Evolutionary conservation across 2,797 vertebrate species (phyloP), one percentile per base, ranked within the genome.

Genomic region (Alcedo quadribrachys): DNA sequence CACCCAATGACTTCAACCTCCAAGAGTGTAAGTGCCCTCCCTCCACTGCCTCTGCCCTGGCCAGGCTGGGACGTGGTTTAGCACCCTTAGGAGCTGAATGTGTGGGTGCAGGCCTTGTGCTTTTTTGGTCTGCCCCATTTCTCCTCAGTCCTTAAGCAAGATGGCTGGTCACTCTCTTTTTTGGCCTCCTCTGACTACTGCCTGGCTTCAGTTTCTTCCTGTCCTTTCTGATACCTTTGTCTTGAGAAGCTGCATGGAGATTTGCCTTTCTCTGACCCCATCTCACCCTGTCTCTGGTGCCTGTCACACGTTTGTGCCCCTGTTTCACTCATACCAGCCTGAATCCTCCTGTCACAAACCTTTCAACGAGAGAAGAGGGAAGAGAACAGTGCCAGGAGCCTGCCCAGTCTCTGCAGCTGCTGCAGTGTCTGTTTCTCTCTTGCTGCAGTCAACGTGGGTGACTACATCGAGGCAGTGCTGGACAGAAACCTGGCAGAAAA

Each of bases 401-500:
- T 76, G 22, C 22, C 55, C 70, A 70, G 15, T 30, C 33, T 35
- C 50, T 71, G 0, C 46, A 51, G 68, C 51, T 93, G 76, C 45
- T 77, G 58, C 71, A 84, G 62, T 75, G n/a, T 87, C 20, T 91
- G 3, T 75, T 68, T 92, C 70, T 94, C 20, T 96, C 73, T 92
- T 67, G 46, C 37, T 78, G 50, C 94, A 98, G 98, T 99, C 96
- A 99, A 98, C 3, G 97, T 98, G 61, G 98, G 98, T 5, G 98
- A 98, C 94, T 99, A 99, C 87, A 98, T 98, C 1, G 96, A 98
- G 92, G 98, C 98, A 0, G 98, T 98, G 68, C 83, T 98, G 97
- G 98, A 99, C 93, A 97, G 98, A 95, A 99, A 98, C 97, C 93
- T 98, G 94, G 98, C 98, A 12, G 98, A 98, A 96, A 99, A 99